These are phyloP conservation scores for Smutsia gigantea DNA, from an alignment of 2,797 vertebrate species.

Conservation along the genomic window DNA sequence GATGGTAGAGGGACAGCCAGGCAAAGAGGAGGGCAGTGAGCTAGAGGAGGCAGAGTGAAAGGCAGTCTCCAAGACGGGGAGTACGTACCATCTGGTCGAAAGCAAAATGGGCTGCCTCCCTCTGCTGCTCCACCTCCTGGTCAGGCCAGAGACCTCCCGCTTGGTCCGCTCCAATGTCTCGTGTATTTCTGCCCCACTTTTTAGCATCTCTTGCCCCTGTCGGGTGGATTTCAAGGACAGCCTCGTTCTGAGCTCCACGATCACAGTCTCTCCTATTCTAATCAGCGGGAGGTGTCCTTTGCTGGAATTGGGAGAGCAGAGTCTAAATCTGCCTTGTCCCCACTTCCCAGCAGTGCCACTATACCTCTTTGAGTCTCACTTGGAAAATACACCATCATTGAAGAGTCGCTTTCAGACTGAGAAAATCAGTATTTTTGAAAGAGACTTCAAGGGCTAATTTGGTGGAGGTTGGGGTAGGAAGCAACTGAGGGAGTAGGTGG, in stretches of 20 bases:
- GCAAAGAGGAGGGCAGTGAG: background rate
- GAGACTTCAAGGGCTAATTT: background rate
- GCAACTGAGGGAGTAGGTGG: background rate
- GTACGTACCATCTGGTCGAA: background rate
- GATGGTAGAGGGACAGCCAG: background rate
- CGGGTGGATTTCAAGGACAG: background rate
- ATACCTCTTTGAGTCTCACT: background rate
- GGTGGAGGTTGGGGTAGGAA: background rate
- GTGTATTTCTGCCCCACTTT: background rate
- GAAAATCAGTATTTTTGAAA: background rate
- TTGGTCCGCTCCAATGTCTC: background rate
- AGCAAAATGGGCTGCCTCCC: background rate
- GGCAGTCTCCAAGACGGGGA: background rate
- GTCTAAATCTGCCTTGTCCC: background rate
- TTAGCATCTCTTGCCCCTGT: background rate
- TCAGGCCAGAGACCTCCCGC: background rate
- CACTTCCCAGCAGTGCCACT: background rate
- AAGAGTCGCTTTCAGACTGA: background rate
- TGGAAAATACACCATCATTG: background rate
- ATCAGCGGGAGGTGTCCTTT: background rate
- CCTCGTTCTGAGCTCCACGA: background rate
- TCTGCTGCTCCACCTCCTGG: background rate
- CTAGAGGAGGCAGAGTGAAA: accelerated
- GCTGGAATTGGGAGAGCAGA: background rate
- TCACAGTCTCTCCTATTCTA: background rate